A percentile compares a stretch with the other conserved stretches of the same genome.
phyloP scores from a whole-genome alignment of 2,888 invertebrate genomes.

The Rhagonycha fulva region DNA sequence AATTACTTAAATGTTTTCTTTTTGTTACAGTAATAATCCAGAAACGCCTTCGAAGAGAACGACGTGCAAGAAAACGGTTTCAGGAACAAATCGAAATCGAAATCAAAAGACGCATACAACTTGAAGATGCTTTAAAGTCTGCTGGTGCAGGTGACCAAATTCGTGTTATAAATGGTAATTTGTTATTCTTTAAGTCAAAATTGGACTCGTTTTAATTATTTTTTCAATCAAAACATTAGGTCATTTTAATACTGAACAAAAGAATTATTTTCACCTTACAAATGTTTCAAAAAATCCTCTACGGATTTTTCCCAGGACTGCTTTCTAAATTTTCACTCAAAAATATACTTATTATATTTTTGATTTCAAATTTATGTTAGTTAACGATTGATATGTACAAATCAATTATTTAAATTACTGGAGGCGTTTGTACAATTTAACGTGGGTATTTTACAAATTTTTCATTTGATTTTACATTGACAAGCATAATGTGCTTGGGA shows the following conservation, averaged over 20 bases:
- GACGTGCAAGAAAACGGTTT: conserved; percentile 78
- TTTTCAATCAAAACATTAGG: neutral
- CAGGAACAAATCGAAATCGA: conserved; percentile 86
- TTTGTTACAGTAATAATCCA: conserved; percentile 78
- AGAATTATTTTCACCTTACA: neutral
- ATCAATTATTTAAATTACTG: neutral
- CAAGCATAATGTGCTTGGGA: conserved; percentile 21
- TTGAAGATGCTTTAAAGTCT: conserved; percentile 80
- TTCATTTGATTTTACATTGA: conserved; percentile 7
- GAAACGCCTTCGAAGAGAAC: conserved; percentile 87
- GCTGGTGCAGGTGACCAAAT: conserved; percentile 79
- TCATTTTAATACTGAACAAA: neutral
- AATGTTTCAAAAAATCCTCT: too few species aligned
- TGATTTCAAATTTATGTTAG: neutral
- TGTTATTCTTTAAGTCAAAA: neutral
- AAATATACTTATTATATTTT: neutral
- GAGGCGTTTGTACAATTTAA: neutral
- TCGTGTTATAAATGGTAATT: conserved; percentile 77
- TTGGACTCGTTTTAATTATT: neutral
- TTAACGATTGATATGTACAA: neutral
- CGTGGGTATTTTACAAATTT: conserved; percentile 11
- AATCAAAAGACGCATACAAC: conserved; percentile 76
- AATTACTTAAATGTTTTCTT: neutral
- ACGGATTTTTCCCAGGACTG: too few species aligned
- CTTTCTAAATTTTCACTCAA: neutral